phyloP scores from a whole-genome alignment of 2,888 invertebrate genomes.

The Abrostola triplasia region DNA sequence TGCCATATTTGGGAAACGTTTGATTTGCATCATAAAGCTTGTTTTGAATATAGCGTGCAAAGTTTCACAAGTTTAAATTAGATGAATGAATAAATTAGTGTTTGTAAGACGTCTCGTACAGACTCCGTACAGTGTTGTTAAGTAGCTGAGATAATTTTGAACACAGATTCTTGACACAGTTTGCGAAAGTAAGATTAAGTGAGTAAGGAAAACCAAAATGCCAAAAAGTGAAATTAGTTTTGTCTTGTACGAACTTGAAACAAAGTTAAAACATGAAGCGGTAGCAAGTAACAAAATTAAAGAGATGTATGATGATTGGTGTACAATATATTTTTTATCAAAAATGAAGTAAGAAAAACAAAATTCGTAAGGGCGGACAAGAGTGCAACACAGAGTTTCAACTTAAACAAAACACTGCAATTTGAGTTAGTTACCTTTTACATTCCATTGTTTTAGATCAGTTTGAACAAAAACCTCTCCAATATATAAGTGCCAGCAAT shows the following conservation, averaged over 20 bases:
- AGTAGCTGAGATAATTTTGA: slow-evolving; percentile 23
- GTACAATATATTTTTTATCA: no score
- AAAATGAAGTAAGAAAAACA: neutral
- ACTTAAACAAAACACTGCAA: neutral
- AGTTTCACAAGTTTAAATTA: slow-evolving; percentile 55
- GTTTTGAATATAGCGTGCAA: slow-evolving; percentile 48
- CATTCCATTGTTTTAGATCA: neutral
- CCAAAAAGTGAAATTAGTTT: neutral
- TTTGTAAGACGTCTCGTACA: slow-evolving; percentile 30
- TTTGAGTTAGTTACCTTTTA: neutral
- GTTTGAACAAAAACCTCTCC: neutral
- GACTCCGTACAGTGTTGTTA: slow-evolving; percentile 19
- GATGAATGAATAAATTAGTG: slow-evolving; percentile 53
- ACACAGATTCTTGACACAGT: slow-evolving; percentile 5
- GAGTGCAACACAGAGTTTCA: no score
- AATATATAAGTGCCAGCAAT: slow-evolving; percentile 7
- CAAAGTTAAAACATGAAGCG: neutral
- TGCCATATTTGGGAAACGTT: slow-evolving; percentile 57
- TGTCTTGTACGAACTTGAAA: neutral
- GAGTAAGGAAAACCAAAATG: neutral
- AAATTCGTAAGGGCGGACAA: no score
- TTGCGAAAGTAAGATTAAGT: slow-evolving; percentile 6
- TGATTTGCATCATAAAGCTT: slow-evolving; percentile 62
- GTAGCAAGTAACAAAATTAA: no score
- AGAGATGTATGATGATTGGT: no score